Base-by-base conservation (phyloP, 2,113 vertebrate genomes). In the Balaeniceps rex region DNA sequence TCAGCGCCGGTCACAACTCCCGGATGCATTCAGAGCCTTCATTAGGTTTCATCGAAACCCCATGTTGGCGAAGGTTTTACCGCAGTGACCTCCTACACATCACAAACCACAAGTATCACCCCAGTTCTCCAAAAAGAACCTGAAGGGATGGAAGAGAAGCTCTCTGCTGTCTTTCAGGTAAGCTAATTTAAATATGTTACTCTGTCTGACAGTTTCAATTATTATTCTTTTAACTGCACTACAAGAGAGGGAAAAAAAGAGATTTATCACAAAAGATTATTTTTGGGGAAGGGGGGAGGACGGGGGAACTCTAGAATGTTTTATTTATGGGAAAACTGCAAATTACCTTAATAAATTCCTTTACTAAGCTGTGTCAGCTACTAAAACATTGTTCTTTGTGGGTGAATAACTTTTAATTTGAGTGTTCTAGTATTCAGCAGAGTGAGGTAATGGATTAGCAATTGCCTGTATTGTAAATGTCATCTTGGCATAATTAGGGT, bases 361-460 rank as follows among this genome's bases (percentile, higher is more conserved):
- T 97, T 96, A 55, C 96, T 90, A 94, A 97, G 89, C 95, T 95
- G 87, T 96, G 95, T 97, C 96, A 97, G 97, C 96, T 94, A 91
- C 96, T 96, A 95, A 97, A 96, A 97, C 96, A 96, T 95, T 97
- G 91, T 96, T 97, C 96, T 97, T 97, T 97, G 97, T 97, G 97
- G 96, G 97, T 97, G 96, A 97, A 97, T 97, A 97, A 97, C 94
- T 97, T 97, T 97, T 97, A 97, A 97, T 97, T 96, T 97, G 95
- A 97, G 96, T 87, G 95, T 96, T 96, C 90, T 88, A 90, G 93
- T 93, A 97, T 96, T 97, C 95, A 95, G 95, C 95, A 95, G 87
- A 97, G 96, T 97, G 95, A 97, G 96, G 95, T 97, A 97, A 96
- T 97, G 96, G 96, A 97, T 97, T 97, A 97, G 96, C 96, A 97